phyloP scores from a whole-genome alignment of 2,888 invertebrate species.

The Xylocampa areola region DNA sequence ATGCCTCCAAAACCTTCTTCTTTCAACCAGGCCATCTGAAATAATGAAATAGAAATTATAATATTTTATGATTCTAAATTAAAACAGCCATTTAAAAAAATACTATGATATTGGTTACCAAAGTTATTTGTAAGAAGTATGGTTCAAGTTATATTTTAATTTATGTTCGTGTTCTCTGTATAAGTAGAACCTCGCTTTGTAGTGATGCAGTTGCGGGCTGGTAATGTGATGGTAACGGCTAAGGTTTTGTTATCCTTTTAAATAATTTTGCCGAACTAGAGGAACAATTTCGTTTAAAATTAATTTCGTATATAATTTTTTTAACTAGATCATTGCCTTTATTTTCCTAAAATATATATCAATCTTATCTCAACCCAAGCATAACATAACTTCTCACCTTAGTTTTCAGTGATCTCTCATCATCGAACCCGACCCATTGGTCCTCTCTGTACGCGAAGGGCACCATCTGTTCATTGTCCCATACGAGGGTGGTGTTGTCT shows the following conservation, averaged over 20 bases:
- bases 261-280: too few species aligned
- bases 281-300: too few species aligned
- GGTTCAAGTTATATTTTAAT: too few species aligned
- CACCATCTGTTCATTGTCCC: slow-evolving; percentile 98
- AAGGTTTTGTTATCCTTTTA: too few species aligned
- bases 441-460: slow-evolving; percentile 97
- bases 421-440: slow-evolving; percentile 98
- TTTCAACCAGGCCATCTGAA: slow-evolving; percentile 97
- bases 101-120: too few species aligned
- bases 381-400: slow-evolving; percentile 91
- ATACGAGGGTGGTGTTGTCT: slow-evolving; percentile 97
- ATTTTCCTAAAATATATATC: neutral
- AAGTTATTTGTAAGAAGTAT: too few species aligned
- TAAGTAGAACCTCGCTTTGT: too few species aligned
- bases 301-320: neutral
- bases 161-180: too few species aligned
- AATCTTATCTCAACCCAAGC: neutral
- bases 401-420: slow-evolving; percentile 96
- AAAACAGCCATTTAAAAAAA: too few species aligned
- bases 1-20: slow-evolving; percentile 98
- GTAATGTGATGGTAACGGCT: too few species aligned
- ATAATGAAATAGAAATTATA: neutral
- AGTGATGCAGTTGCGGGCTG: too few species aligned
- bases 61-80: too few species aligned
- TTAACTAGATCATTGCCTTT: neutral